Percentiles rank a stretch among this genome's conserved stretches.
These are phyloP conservation scores for Patella caerulea DNA, from an alignment of 2,888 invertebrate species.

Conservation along the genomic window DNA sequence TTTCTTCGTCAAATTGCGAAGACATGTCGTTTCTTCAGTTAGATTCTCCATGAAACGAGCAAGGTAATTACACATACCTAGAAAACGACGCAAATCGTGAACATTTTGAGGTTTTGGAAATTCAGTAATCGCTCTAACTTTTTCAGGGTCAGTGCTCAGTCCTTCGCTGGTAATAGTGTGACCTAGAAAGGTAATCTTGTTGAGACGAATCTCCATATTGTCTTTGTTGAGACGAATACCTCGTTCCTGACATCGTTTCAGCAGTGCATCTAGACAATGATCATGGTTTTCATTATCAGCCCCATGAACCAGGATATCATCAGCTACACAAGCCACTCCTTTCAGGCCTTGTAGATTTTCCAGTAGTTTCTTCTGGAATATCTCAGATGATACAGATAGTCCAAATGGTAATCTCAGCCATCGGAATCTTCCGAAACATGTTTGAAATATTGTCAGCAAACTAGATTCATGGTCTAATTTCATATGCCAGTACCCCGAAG, in stretches of 20 bases:
- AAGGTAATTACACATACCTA: slow-evolving; percentile 40
- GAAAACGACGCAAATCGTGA: slow-evolving; percentile 34
- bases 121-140: slow-evolving; percentile 20
- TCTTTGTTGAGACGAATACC: slow-evolving; percentile 33
- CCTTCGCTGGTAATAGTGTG: slow-evolving; percentile 33
- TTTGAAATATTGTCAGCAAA: slow-evolving; percentile 36
- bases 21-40: slow-evolving; percentile 24
- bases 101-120: slow-evolving; percentile 4
- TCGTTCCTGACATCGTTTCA: slow-evolving; percentile 33
- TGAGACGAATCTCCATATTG: slow-evolving; percentile 20
- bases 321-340: slow-evolving; percentile 37
- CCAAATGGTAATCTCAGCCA: slow-evolving; percentile 41
- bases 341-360: slow-evolving; percentile 32
- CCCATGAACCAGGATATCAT: slow-evolving; percentile 38
- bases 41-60: slow-evolving; percentile 34
- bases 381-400: slow-evolving; percentile 33
- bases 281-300: slow-evolving; percentile 31
- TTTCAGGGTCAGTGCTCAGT: slow-evolving; percentile 43
- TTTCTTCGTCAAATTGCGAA: slow-evolving; percentile 33
- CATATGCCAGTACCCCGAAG: slow-evolving; percentile 38
- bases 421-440: slow-evolving; percentile 35
- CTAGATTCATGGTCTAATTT: slow-evolving; percentile 37
- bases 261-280: slow-evolving; percentile 22
- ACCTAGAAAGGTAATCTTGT: slow-evolving; percentile 33
- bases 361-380: slow-evolving; percentile 38